A percentile compares a stretch with the other conserved stretches of the same genome.
Conservation (phyloP, 2,888 invertebrate genomes). For the Athalia rosae region DNA sequence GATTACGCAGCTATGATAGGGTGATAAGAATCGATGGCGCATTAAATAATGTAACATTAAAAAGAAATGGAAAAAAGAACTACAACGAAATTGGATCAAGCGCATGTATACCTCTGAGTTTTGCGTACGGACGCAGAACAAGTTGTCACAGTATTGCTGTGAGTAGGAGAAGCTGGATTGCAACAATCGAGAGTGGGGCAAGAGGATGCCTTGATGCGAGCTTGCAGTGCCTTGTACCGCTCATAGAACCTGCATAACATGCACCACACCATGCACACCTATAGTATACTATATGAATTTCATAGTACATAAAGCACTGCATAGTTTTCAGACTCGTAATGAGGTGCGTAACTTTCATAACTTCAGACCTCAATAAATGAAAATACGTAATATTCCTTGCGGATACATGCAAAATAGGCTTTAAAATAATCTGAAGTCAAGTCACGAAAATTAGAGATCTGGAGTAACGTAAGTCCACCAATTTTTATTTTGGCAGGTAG, state of each 20-base stretch:
- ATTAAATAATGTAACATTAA: background rate
- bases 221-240: slow-evolving; percentile 90
- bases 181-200: slow-evolving; percentile 80
- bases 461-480: background rate
- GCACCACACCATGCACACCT: slow-evolving; percentile 72
- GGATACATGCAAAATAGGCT: slow-evolving; percentile 25
- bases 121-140: slow-evolving; percentile 79
- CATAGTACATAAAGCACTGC: slow-evolving; percentile 38
- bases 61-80: slow-evolving; percentile 54
- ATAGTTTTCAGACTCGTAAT: slow-evolving; percentile 35
- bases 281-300: slow-evolving; percentile 55
- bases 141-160: slow-evolving; percentile 73
- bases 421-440: background rate
- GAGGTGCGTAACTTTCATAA: background rate
- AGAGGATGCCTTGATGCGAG: slow-evolving; percentile 91
- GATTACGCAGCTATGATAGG: background rate
- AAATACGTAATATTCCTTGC: background rate
- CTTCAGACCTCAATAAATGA: background rate
- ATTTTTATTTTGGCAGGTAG: background rate
- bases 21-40: background rate
- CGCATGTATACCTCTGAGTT: slow-evolving; percentile 72
- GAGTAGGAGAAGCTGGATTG: slow-evolving; percentile 72
- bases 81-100: slow-evolving; percentile 50
- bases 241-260: slow-evolving; percentile 87
- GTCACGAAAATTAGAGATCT: background rate